Evolutionary conservation across 2,113 vertebrate genomes (phyloP).

Genomic region (Zootoca vivipara): DNA sequence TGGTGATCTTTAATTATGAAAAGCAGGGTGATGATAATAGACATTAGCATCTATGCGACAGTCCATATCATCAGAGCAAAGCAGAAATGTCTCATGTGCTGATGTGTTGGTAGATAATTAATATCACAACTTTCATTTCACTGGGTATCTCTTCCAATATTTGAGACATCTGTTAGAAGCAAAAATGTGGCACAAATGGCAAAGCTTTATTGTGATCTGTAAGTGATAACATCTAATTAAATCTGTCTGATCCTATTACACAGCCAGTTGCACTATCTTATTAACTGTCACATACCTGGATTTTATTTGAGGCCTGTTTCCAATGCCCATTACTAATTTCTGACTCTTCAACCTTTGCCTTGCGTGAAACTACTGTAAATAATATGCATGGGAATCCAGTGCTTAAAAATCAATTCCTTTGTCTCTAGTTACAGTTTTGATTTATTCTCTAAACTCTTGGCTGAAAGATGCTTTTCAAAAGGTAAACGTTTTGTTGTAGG

Average conservation of each 20-base stretch:
- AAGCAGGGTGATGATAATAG: neutral
- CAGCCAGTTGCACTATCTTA: neutral
- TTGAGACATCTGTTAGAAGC: neutral
- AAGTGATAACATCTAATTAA: constrained; percentile 23
- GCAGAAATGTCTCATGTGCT: neutral
- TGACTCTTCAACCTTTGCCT: constrained; percentile 9
- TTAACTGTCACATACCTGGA: constrained; percentile 4
- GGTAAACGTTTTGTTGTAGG: neutral
- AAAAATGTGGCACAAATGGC: neutral
- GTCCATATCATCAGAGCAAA: neutral
- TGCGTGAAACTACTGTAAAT: neutral
- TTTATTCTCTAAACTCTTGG: neutral
- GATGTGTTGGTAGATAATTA: neutral
- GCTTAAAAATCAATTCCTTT: neutral
- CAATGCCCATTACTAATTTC: constrained; percentile 28
- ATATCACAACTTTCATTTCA: neutral
- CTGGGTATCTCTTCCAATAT: neutral
- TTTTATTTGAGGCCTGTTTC: neutral
- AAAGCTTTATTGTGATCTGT: constrained; percentile 5
- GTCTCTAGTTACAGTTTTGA: neutral
- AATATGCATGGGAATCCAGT: too few relatives aligned
- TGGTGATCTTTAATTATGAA: neutral
- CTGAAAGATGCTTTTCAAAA: constrained; percentile 17
- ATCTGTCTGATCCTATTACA: constrained; percentile 16
- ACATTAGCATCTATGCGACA: neutral